phyloP scores from a whole-genome alignment of 2,888 invertebrate genomes.

The Athalia cordata region DNA sequence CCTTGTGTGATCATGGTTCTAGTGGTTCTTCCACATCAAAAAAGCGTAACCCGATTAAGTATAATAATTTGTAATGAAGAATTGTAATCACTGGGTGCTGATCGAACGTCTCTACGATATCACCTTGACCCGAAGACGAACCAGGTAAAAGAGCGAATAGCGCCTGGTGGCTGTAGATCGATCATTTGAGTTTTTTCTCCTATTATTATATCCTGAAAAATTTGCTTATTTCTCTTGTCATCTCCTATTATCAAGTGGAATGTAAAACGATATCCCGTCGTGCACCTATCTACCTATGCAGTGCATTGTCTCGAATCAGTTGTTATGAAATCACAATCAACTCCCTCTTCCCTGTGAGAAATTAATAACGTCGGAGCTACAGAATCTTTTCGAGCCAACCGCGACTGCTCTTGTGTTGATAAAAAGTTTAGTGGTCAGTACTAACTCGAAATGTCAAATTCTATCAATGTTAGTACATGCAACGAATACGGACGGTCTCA shows the following conservation, averaged over 20 bases:
- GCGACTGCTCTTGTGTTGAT: neutral
- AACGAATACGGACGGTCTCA: neutral
- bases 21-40: slow-evolving; percentile 2
- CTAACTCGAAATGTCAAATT: neutral
- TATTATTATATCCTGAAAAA: neutral
- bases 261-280: too few relatives aligned
- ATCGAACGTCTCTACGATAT: slow-evolving; percentile 9
- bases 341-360: too few relatives aligned
- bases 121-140: slow-evolving; percentile 33
- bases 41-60: slow-evolving; percentile 1
- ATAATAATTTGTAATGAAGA: slow-evolving; percentile 23
- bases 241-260: too few relatives aligned
- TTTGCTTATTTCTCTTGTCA: neutral
- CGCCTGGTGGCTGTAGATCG: slow-evolving; percentile 15
- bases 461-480: neutral
- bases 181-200: slow-evolving; percentile 22
- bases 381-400: neutral
- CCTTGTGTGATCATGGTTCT: too few relatives aligned
- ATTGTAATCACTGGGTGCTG: slow-evolving; percentile 11
- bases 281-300: too few relatives aligned
- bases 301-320: too few relatives aligned
- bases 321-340: too few relatives aligned
- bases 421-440: too few relatives aligned
- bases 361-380: too few relatives aligned
- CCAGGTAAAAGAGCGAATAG: slow-evolving; percentile 28